These are phyloP conservation scores for Spodoptera frugiperda DNA, from an alignment of 1,140 invertebrate genomes.

Conservation along the genomic window DNA sequence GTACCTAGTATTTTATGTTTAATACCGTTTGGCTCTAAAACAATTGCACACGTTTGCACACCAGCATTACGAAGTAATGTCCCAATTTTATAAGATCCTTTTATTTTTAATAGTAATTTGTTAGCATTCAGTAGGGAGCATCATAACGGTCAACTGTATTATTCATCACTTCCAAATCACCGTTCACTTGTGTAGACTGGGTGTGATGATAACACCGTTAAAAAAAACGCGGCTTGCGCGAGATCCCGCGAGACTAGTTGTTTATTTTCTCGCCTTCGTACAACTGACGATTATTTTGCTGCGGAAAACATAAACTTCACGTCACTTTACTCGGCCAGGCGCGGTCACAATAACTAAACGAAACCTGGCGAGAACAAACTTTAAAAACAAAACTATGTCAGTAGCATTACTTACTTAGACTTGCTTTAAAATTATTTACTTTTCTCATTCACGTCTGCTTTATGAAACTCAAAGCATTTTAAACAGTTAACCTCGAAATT, in stretches of 20 bases:
- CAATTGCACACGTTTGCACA: no score
- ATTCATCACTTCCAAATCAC: background rate
- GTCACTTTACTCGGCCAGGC: conserved; percentile 62
- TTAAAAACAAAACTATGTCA: conserved; percentile 18
- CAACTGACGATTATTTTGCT: conserved; percentile 64
- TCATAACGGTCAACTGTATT: no score
- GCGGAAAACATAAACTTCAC: conserved; percentile 63
- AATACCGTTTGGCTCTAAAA: no score
- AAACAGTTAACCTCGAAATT: background rate
- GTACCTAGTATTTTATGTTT: no score
- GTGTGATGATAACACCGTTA: conserved; percentile 24
- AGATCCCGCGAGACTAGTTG: conserved; percentile 56
- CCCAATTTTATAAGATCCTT: no score
- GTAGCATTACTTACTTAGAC: background rate
- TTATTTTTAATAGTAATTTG: no score
- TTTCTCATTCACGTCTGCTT: background rate
- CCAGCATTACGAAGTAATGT: no score
- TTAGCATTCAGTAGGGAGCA: no score
- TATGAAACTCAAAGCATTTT: background rate
- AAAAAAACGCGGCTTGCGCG: conserved; percentile 51
- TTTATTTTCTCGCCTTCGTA: conserved; percentile 69
- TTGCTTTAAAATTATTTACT: conserved; percentile 5
- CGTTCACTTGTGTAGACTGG: background rate
- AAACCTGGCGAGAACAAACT: conserved; percentile 66
- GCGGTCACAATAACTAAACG: conserved; percentile 74